A percentile compares a stretch with the other conserved stretches of the same genome.
phyloP scores from a whole-genome alignment of 2,888 invertebrate genomes.

The Pachliopta kotzebuea region DNA sequence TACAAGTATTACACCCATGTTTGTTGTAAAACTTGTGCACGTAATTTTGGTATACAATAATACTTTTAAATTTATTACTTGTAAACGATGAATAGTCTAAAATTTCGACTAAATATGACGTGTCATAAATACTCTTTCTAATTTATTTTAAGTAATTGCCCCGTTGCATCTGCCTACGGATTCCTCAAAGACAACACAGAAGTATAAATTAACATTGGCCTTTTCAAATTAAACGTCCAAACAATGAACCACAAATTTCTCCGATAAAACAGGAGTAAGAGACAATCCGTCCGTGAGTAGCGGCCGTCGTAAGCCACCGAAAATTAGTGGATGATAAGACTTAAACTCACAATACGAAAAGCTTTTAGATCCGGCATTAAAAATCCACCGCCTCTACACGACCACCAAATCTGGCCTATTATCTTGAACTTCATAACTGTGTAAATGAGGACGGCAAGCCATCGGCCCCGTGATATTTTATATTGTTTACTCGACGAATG shows the following conservation, averaged over 20 bases:
- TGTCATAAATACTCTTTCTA: not conserved
- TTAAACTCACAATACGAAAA: conserved; percentile 14
- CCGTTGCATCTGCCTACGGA: too few relatives aligned
- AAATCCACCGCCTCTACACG: conserved; percentile 30
- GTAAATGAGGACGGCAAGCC: conserved; percentile 39
- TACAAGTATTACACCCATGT: too few relatives aligned
- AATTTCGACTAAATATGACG: too few relatives aligned
- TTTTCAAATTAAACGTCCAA: conserved; percentile 6
- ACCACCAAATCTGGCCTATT: conserved; percentile 37
- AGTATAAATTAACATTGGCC: conserved; percentile 14
- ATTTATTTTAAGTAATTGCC: not conserved
- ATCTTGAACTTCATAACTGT: conserved; percentile 37
- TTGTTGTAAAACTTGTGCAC: too few relatives aligned
- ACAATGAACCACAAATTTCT: conserved; percentile 16
- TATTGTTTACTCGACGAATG: conserved; percentile 23
- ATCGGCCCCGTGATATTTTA: conserved; percentile 37
- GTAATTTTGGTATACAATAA: too few relatives aligned
- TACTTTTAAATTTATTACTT: too few relatives aligned
- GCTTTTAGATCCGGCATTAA: conserved; percentile 22
- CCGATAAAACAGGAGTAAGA: conserved; percentile 21
- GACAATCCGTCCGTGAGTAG: conserved; percentile 20
- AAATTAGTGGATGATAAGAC: conserved; percentile 27
- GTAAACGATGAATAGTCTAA: too few relatives aligned
- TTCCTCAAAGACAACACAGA: not conserved
- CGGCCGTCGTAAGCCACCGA: conserved; percentile 18